Evolutionary conservation across 2,113 vertebrate genomes (phyloP).

Genomic region (Pachypanchax playfairii): DNA sequence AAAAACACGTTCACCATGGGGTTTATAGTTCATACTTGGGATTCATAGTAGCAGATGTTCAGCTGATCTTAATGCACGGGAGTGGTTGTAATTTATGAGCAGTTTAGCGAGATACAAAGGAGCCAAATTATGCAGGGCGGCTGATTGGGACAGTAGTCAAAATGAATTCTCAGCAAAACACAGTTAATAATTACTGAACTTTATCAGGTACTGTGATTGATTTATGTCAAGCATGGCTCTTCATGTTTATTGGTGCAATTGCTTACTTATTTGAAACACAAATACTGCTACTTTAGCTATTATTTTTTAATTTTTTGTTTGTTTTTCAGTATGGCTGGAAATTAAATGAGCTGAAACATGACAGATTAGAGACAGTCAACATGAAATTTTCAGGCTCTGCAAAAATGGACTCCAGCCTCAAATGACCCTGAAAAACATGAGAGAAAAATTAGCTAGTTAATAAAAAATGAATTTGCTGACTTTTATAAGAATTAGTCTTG

Average conservation of each 20-base stretch:
- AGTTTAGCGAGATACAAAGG: too few relatives aligned
- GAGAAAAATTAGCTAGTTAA: too few relatives aligned
- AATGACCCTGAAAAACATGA: background rate
- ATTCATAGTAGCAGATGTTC: too few relatives aligned
- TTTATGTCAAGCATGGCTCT: constrained; percentile 79
- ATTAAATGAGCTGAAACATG: constrained; percentile 9
- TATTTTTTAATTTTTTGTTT: too few relatives aligned
- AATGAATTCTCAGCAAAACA: constrained; percentile 82
- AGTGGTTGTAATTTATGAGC: too few relatives aligned
- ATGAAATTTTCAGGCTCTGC: too few relatives aligned
- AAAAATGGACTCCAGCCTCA: background rate
- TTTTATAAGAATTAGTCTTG: too few relatives aligned
- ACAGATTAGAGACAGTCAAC: background rate
- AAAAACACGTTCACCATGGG: too few relatives aligned
- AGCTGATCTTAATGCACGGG: too few relatives aligned
- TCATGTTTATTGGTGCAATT: constrained; percentile 84
- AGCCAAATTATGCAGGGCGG: too few relatives aligned
- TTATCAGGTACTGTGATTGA: constrained; percentile 85
- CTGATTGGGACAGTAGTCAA: constrained; percentile 69
- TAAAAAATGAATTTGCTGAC: too few relatives aligned
- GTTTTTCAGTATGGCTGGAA: constrained; percentile 30
- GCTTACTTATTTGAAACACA: constrained; percentile 82
- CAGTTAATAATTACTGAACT: constrained; percentile 80
- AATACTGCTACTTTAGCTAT: constrained; percentile 63
- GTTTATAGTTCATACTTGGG: too few relatives aligned